These are phyloP conservation scores for Leptothorax acervorum DNA, from an alignment of 2,888 invertebrate genomes.

Conservation along the genomic window DNA sequence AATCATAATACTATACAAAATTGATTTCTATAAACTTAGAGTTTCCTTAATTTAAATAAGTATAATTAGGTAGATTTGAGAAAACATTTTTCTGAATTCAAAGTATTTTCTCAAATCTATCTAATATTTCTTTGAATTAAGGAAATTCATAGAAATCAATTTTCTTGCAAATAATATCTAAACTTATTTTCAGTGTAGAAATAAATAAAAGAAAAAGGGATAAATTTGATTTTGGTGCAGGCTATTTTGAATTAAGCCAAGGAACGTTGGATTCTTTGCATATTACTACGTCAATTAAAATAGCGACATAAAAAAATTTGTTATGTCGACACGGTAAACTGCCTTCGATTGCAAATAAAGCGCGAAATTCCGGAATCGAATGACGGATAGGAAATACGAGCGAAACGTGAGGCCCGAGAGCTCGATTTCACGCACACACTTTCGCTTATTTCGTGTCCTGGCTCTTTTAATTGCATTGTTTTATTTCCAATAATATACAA, in stretches of 20 bases:
- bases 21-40: no score
- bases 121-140: no score
- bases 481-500: neutral
- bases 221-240: conserved; percentile 2
- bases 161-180: no score
- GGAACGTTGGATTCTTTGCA: neutral
- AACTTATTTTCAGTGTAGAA: no score
- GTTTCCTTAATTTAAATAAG: no score
- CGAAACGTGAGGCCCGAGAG: conserved; percentile 33
- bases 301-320: conserved; percentile 25
- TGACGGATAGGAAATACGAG: conserved; percentile 60
- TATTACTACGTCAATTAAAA: neutral
- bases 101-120: no score
- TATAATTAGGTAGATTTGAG: no score
- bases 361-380: conserved; percentile 58
- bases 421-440: conserved; percentile 24
- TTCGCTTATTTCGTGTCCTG: conserved; percentile 14
- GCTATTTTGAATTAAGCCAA: neutral
- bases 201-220: neutral
- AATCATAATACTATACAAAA: neutral
- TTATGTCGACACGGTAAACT: conserved; percentile 34
- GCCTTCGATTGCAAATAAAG: conserved; percentile 55
- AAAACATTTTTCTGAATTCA: no score
- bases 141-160: no score
- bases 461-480: conserved; percentile 19